phyloP scores from a whole-genome alignment of 2,113 vertebrate genomes.

The Anseranas semipalmata region DNA sequence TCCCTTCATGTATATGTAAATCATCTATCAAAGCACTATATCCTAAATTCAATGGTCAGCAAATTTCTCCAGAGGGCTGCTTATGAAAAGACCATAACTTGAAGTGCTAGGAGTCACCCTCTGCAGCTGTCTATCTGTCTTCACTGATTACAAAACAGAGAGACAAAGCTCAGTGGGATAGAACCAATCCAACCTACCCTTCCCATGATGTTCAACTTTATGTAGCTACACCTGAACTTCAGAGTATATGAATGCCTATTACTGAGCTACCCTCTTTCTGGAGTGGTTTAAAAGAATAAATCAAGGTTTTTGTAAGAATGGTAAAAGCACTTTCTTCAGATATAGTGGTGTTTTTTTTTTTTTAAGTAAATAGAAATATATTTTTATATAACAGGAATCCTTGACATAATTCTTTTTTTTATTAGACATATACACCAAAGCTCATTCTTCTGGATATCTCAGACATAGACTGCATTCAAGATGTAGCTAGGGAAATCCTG shows the following conservation, averaged over 20 bases:
- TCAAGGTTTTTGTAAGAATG: background rate
- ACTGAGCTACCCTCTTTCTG: background rate
- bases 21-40: background rate
- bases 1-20: background rate
- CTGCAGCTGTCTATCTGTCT: background rate
- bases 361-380: background rate
- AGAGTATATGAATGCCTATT: background rate
- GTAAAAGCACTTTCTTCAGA: background rate
- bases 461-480: conserved; percentile 86
- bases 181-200: background rate
- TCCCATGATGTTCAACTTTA: background rate
- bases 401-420: conserved; percentile 21
- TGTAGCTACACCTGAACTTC: background rate
- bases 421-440: conserved; percentile 92
- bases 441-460: conserved; percentile 91
- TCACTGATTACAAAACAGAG: background rate
- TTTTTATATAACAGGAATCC: background rate
- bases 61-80: background rate
- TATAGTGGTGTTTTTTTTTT: background rate
- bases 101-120: background rate
- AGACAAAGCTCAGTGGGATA: background rate
- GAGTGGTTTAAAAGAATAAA: background rate
- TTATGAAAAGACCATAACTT: background rate
- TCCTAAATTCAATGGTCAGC: background rate
- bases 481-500: conserved; percentile 86